Evolutionary conservation across 2,113 vertebrate species (phyloP), one percentile per base, ranked within the genome.

Genomic region (Emydura subglobosa): DNA sequence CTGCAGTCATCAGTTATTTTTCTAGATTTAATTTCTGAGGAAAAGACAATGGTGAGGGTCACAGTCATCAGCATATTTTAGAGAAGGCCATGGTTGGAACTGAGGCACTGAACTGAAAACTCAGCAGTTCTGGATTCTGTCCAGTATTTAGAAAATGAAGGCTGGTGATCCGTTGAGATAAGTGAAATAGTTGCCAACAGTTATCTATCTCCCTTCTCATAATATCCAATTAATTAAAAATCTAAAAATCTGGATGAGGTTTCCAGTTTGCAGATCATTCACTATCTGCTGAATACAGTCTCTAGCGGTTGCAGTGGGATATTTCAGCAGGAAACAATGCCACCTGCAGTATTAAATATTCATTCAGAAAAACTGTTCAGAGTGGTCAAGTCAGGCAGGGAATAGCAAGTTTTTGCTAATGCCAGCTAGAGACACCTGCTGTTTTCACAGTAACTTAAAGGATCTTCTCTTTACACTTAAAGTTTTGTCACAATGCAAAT

Each of bases 31-130:
- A 34, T 83, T 90, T 47, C 42, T 47, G 44, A 78, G 22, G 22
- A 16, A 47, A 47, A 29, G 74, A 25, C 42, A 86, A 55, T 22
- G 0, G 11, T 50, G 34, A 5, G 79, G 5, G 10, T 51, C 87
- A 59, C 3, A 42, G 0, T 0, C 1, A 1, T 83, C 34, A 65
- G 1, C 0, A 0, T 82, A 42, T 89, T 84, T 51, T n/a, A 12
- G 17, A 53, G 19, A 5, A 80, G 10, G 5, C 11, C 53, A 84
- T 0, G 1, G 1, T 90, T 81, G 10, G 2, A 86, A 81, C 59
- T 72, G 50, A 81, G 78, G 4, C 51, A 88, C 2, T 54, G 89
- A 22, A 13, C 34, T 76, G 49, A 34, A 21, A 57, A 29, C 27
- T 42, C 21, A 85, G 54, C 7, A 74, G 14, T 42, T 10, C 3